Percentiles rank a stretch among this genome's conserved stretches.
phyloP scores from a whole-genome alignment of 2,113 vertebrate genomes.

The Elaphurus davidianus region DNA sequence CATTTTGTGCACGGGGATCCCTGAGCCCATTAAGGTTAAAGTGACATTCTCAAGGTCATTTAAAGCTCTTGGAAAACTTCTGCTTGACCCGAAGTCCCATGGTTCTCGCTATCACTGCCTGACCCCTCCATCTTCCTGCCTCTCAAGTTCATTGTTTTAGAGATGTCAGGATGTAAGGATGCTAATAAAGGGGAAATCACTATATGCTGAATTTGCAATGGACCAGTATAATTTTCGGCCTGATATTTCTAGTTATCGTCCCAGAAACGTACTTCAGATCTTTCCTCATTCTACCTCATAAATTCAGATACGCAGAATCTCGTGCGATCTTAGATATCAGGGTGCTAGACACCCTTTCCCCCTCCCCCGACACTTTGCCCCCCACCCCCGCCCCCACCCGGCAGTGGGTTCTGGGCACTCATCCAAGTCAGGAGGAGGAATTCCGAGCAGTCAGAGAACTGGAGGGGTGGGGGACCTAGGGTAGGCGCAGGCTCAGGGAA shows the following conservation, averaged over 20 bases:
- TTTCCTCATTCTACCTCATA: background rate
- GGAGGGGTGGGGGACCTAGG: too few relatives aligned
- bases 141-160: background rate
- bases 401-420: background rate
- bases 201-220: background rate
- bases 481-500: background rate
- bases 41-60: background rate
- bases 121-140: background rate
- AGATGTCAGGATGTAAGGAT: background rate
- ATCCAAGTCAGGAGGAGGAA: background rate
- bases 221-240: background rate
- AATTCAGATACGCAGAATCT: background rate
- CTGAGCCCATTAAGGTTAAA: background rate
- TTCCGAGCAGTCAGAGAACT: rapidly evolving
- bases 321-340: background rate
- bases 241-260: background rate
- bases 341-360: background rate
- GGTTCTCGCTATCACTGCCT: background rate
- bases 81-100: background rate
- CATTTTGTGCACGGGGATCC: background rate
- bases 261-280: background rate
- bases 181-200: background rate
- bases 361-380: background rate
- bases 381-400: background rate
- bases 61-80: background rate